A percentile compares a stretch with the other conserved stretches of the same genome.
These are phyloP conservation scores for Panopea generosa DNA, from an alignment of 2,888 invertebrate species.

Conservation along the genomic window DNA sequence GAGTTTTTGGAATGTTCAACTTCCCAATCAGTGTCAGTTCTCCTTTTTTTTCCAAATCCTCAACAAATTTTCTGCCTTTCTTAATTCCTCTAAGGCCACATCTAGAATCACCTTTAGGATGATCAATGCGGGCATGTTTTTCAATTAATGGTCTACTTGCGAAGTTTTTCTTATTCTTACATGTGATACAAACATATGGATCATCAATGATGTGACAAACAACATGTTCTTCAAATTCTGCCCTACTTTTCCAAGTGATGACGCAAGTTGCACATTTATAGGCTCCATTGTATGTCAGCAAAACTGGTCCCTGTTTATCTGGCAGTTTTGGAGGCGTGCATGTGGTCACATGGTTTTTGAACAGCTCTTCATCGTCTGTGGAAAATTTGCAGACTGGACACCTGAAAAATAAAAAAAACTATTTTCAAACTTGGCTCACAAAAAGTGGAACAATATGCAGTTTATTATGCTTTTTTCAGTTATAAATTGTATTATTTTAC, in stretches of 20 bases:
- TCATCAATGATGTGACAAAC: slow-evolving; percentile 62
- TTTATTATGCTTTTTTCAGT: too few species aligned
- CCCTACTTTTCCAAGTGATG: slow-evolving; percentile 33
- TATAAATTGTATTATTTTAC: too few species aligned
- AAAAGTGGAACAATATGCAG: too few species aligned
- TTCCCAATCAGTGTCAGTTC: slow-evolving; percentile 14
- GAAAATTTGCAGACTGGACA: slow-evolving; percentile 66
- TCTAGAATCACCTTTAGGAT: slow-evolving; percentile 57
- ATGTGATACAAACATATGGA: slow-evolving; percentile 68
- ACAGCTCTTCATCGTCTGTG: slow-evolving; percentile 57
- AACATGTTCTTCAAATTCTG: slow-evolving; percentile 70
- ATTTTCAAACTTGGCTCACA: too few species aligned
- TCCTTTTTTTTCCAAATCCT: slow-evolving; percentile 44
- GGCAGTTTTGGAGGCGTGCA: slow-evolving; percentile 37
- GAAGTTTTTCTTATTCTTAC: slow-evolving; percentile 58
- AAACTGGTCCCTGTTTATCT: not conserved
- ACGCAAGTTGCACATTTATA: slow-evolving; percentile 47
- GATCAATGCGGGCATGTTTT: slow-evolving; percentile 60
- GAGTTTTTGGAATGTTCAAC: slow-evolving; percentile 20
- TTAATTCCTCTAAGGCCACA: slow-evolving; percentile 68
- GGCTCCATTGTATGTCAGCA: slow-evolving; percentile 9
- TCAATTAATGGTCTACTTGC: slow-evolving; percentile 58
- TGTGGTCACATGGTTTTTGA: slow-evolving; percentile 52
- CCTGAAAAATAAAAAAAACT: slow-evolving; percentile 30
- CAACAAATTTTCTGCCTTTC: slow-evolving; percentile 56